Evolutionary conservation across 2,113 vertebrate species (phyloP).

Genomic region (Eidolon helvum): DNA sequence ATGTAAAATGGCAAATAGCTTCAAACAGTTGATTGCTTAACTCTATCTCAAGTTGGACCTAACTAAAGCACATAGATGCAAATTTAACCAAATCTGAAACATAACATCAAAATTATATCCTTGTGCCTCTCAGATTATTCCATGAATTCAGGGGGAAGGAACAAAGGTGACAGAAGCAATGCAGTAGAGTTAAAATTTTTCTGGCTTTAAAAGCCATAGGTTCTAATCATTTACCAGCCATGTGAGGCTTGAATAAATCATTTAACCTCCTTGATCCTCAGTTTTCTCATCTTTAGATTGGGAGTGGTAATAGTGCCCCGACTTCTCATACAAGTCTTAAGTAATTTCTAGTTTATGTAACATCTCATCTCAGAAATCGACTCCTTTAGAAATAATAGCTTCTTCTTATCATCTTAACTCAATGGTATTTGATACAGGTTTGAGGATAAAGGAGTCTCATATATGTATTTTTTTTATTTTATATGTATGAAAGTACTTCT

Average conservation of each 20-base stretch:
- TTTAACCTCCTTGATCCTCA: neutral
- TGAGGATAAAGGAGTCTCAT: neutral
- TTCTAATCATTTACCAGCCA: neutral
- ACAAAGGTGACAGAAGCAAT: neutral
- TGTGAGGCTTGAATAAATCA: neutral
- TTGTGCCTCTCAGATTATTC: neutral
- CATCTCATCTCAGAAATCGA: neutral
- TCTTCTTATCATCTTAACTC: neutral
- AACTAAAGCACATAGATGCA: neutral
- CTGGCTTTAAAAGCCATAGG: neutral
- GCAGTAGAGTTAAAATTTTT: neutral
- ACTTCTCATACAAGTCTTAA: neutral
- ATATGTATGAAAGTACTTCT: neutral
- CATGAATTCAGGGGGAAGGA: neutral
- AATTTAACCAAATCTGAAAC: neutral
- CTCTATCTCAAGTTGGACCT: neutral
- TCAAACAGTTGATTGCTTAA: neutral
- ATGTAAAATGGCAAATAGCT: constrained; percentile 6
- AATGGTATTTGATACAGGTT: neutral
- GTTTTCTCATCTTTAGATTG: neutral
- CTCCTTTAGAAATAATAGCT: neutral
- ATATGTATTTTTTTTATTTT: neutral
- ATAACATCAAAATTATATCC: neutral
- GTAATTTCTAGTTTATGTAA: neutral
- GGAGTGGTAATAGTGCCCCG: neutral